These are phyloP conservation scores for Scelioninae gen. 1 DNA, from an alignment of 2,888 invertebrate genomes.

Conservation along the genomic window DNA sequence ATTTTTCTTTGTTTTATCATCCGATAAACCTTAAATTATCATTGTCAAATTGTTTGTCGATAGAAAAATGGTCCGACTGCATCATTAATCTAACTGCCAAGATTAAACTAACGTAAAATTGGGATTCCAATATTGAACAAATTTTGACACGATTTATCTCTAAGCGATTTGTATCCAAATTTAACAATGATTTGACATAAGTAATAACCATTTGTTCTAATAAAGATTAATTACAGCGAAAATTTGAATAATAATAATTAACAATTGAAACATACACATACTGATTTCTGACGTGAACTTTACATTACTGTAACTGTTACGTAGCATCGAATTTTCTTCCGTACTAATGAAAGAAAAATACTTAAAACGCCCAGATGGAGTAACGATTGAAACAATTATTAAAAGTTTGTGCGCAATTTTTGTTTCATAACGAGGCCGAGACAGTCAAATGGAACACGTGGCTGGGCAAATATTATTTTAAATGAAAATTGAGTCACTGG, in stretches of 20 bases:
- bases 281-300: too few species aligned
- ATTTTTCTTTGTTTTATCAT: slow-evolving; percentile 11
- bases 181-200: too few species aligned
- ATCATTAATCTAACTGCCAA: slow-evolving; percentile 6
- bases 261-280: too few species aligned
- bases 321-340: background rate
- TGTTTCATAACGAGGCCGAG: slow-evolving; percentile 12
- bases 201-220: too few species aligned
- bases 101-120: background rate
- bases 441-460: slow-evolving; percentile 7
- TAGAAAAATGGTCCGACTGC: background rate
- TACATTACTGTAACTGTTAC: too few species aligned
- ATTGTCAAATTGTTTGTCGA: background rate
- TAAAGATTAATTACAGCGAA: too few species aligned
- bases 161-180: too few species aligned
- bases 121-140: background rate
- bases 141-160: too few species aligned
- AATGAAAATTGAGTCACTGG: slow-evolving; percentile 38
- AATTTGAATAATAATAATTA: too few species aligned
- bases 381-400: slow-evolving; percentile 30
- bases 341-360: slow-evolving; percentile 37
- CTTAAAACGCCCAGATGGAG: background rate
- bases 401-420: slow-evolving; percentile 20
- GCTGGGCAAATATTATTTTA: slow-evolving; percentile 31
- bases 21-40: slow-evolving; percentile 9